Evolutionary conservation across 2,888 invertebrate genomes (phyloP), one percentile per base, ranked within the genome.

Genomic region (Drymonia ruficornis): DNA sequence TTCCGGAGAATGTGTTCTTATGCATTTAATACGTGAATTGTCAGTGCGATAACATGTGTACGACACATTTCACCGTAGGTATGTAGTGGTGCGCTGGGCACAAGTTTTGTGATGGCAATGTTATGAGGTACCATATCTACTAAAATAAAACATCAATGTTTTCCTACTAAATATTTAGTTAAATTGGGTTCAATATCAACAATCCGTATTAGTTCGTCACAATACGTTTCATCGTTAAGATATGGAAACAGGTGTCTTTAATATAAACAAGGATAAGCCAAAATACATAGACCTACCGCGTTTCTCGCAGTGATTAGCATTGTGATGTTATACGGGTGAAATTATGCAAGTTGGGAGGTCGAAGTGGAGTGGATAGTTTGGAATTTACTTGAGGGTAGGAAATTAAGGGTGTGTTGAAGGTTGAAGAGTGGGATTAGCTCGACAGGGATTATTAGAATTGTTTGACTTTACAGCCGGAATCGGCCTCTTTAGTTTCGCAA

Each of bases 381-480:
- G 59, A 71, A 70, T 81, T 75, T 75, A 76, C 76, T 74, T 67
- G 49, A 68, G 70, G 73, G 81, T 74, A 74, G 76, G 75, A 78
- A 78, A 80, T 78, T 78, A 76, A 73, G 70, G 71, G 62, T 62
- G 57, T 59, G 63, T 69, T 63, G 61, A 71, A 74, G 77, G 81
- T 74, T 70, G 67, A 73, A 72, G 70, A 69, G 65, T 61, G 71
- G 72, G 74, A 76, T 82, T 76, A 81, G 73, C 66, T 67, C 54
- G 70, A 74, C 67, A 61, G 46, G 73, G 80, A 81, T 81, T 82
- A 82, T 82, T 80, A 75, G 75, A 78, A 82, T 78, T 78, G 81
- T 80, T 78, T 72, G 72, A 80, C 76, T 81, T 78, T 76, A 78
- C 67, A 70, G 61, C 67, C 52, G 50, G 66, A 63, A 70, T 65